phyloP scores from a whole-genome alignment of 2,797 vertebrate genomes.

The Micromesistius poutassou region DNA sequence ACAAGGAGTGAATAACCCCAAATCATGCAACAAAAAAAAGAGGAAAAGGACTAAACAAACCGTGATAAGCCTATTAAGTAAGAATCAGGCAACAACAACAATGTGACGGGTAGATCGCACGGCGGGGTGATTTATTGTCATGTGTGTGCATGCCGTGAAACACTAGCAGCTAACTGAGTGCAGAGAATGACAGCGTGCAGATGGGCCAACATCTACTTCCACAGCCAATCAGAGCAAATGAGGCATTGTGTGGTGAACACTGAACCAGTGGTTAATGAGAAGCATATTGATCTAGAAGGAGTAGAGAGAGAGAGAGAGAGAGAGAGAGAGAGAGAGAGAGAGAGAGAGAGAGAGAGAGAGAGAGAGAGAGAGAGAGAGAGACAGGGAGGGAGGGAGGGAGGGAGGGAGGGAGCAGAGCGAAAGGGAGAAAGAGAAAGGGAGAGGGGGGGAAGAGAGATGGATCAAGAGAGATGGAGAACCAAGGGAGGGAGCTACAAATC shows the following conservation, averaged over 20 bases:
- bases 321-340: no score
- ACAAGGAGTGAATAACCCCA: constrained; percentile 29
- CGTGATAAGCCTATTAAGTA: not conserved
- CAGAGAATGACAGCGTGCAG: constrained; percentile 59
- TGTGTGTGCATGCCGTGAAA: constrained; percentile 48
- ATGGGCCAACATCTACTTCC: constrained; percentile 67
- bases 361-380: no score
- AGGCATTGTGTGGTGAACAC: constrained; percentile 70
- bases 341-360: no score
- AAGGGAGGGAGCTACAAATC: not conserved
- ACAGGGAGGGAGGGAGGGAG: no score
- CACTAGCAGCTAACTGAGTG: constrained; percentile 63
- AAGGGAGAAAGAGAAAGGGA: no score
- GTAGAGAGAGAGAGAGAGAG: constrained; percentile 16
- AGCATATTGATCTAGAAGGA: constrained; percentile 61
- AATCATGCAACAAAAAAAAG: constrained; percentile 38
- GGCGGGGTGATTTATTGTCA: constrained; percentile 38
- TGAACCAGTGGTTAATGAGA: constrained; percentile 66
- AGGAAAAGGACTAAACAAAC: not conserved
- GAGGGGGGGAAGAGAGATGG: not conserved
- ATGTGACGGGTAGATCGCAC: constrained; percentile 44
- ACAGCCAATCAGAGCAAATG: constrained; percentile 68
- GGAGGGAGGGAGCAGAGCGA: no score
- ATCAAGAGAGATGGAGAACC: constrained; percentile 2
- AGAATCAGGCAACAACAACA: constrained; percentile 37